Base-by-base conservation (phyloP, 2,113 vertebrate genomes). In the Dicentrarchus labrax region DNA sequence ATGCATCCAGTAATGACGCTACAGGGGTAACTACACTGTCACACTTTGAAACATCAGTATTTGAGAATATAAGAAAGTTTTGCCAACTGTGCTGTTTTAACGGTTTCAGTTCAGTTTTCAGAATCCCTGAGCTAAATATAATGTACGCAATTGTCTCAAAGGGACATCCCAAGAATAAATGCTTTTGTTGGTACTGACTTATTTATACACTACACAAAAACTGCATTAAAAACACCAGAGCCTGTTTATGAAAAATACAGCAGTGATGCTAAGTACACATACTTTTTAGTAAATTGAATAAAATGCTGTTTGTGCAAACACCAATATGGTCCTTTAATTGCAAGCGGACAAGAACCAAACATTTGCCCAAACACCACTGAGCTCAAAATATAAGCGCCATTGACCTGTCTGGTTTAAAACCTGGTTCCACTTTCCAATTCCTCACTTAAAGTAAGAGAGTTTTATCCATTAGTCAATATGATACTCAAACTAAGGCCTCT, bases 391-490 rank as follows among this genome's bases (percentile, higher is more conserved):
- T 95, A 96, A 96, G 95, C 93, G 83, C 91, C 94, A 95, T 96
- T 96, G 96, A 96, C 96, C 94, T 91, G 94, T 94, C 94, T 96
- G 92, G 93, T 92, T 91, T 95, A 95, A 73, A 96, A 96, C 93
- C 93, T 93, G 94, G 96, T 96, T 96, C 94, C 95, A 95, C 91
- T 95, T 96, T 96, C 92, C 94, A 95, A 93, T 93, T 94, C 91
- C 94, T 96, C 92, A 88, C 93, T 68, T 86, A 93, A 91, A 90
- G 91, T 90, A 93, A 94, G 91, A 92, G 91, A 95, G 89, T 96
- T 96, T 95, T 94, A 97, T 97, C 96, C 96, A 72, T 76, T 85
- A 96, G 95, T 95, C 95, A 91, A 97, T 96, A 96, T 81, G 88
- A 93, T 91, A 90, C 2, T 84, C 92, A 96, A 94, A 86, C 95